Evolutionary conservation across 2,797 vertebrate genomes (phyloP).

Genomic region (Eidolon dupreanum): DNA sequence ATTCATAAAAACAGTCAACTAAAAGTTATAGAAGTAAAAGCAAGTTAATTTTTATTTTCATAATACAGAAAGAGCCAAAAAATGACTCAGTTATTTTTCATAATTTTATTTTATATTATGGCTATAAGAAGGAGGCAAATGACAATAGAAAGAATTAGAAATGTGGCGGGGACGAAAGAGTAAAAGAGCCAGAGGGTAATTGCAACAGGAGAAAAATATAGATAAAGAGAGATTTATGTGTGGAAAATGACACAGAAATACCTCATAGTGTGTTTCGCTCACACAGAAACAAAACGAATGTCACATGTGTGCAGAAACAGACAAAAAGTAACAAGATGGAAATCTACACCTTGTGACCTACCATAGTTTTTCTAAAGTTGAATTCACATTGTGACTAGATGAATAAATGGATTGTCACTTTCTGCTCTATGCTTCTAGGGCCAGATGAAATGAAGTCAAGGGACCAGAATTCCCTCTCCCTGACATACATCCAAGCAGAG

Average conservation of each 20-base stretch:
- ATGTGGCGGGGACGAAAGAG: not conserved
- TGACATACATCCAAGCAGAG: not conserved
- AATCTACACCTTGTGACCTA: not conserved
- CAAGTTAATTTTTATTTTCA: not conserved
- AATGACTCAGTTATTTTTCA: not conserved
- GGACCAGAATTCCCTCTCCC: not conserved
- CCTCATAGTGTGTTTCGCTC: accelerated
- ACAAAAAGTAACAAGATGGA: not conserved
- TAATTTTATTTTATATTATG: not conserved
- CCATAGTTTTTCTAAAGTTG: not conserved
- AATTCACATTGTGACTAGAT: not conserved
- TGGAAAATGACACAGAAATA: not conserved
- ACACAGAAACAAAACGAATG: not conserved
- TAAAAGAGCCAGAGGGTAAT: not conserved
- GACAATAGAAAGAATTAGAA: not conserved
- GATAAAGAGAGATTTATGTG: not conserved
- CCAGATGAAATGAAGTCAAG: not conserved
- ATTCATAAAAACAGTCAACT: not conserved
- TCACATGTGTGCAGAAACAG: not conserved
- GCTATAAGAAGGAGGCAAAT: not conserved
- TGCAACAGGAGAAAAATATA: not conserved
- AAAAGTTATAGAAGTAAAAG: not conserved
- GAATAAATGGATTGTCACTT: not conserved
- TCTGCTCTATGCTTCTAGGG: not conserved
- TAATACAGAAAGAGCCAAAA: not conserved